A percentile compares a stretch with the other conserved stretches of the same genome.
phyloP scores from a whole-genome alignment of 2,113 vertebrate species.

The Pomatostomus ruficeps region DNA sequence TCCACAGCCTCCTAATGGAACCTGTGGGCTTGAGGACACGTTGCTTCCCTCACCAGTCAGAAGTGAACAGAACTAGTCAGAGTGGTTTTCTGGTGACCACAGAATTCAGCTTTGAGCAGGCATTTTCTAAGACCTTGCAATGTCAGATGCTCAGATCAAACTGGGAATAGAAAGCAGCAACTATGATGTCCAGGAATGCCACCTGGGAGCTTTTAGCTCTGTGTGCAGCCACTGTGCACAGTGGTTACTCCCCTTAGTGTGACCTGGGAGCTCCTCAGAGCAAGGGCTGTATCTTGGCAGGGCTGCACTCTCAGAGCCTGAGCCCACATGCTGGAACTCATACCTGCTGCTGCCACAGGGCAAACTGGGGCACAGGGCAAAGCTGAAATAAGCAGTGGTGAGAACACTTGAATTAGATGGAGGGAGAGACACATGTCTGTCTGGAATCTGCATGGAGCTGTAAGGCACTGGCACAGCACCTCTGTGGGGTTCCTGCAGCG shows the following conservation, averaged over 20 bases:
- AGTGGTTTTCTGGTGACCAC: background rate
- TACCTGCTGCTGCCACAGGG: background rate
- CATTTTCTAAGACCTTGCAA: background rate
- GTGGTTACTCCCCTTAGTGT: background rate
- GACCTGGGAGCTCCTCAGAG: background rate
- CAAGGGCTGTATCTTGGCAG: background rate
- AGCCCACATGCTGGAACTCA: accelerated
- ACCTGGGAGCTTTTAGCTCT: background rate
- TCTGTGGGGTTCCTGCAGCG: background rate
- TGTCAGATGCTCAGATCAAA: background rate
- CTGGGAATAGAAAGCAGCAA: background rate
- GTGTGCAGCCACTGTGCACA: background rate
- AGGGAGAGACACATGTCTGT: background rate
- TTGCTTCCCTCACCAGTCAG: background rate
- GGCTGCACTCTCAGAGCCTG: background rate
- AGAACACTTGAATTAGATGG: background rate
- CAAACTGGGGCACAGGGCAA: background rate
- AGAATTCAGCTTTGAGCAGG: background rate
- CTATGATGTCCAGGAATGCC: background rate
- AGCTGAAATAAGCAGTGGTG: background rate
- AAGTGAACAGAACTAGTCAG: background rate
- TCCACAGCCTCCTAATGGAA: background rate
- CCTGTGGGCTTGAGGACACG: background rate
- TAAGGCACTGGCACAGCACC: background rate
- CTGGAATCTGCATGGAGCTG: background rate